Evolutionary conservation across 92 coral and sea anemone species (phyloP), one percentile per base, ranked within the genome.

Genomic region (Ricordea florida): DNA sequence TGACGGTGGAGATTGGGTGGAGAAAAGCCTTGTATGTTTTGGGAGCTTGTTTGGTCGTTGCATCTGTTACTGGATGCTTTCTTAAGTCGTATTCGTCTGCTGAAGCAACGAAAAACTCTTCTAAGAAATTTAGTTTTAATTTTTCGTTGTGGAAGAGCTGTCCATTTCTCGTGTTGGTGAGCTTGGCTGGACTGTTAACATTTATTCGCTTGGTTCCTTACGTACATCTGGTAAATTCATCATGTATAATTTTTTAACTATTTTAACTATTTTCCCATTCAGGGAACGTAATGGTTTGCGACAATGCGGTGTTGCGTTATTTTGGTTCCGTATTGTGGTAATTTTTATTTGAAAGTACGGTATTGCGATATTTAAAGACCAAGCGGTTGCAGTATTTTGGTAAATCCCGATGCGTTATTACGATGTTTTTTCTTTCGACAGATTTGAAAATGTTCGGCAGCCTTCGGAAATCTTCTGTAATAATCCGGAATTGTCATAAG

Each of bases 161-260:
- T 4, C 27, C 11, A 55, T 69, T 69, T 53, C 30, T 52, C 10
- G 64, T 69, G 20, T 6, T 52, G 29, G 15, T 69, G 26, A 42
- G 17, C 3, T 38, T 69, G 77, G 15, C 41, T 15, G 51, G 20
- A 7, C 3, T 37, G 18, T 11, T 2, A 10, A 69, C 25, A 50
- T 69, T 69, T 28, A 8, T 7, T 37, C 77, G 77, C 7, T 37
- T 69, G 28, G 15, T 37, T 14, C 77, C 77, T 16, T 69, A 69
- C 10, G 77, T 69, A 10, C 77, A 69, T 40, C 17, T 69, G 77
- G 77, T 69, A 53, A 69, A 64, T 52, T n/a, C n/a, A 15, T 3
- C 34, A 11, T 9, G 28, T 10, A 23, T 25, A 10, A 24, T 52
- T 52, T 52, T n/a, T n/a, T n/a, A n/a, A n/a, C n/a, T n/a, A n/a